phyloP scores from a whole-genome alignment of 1,140 invertebrate genomes.

The Caligus rogercresseyi region DNA sequence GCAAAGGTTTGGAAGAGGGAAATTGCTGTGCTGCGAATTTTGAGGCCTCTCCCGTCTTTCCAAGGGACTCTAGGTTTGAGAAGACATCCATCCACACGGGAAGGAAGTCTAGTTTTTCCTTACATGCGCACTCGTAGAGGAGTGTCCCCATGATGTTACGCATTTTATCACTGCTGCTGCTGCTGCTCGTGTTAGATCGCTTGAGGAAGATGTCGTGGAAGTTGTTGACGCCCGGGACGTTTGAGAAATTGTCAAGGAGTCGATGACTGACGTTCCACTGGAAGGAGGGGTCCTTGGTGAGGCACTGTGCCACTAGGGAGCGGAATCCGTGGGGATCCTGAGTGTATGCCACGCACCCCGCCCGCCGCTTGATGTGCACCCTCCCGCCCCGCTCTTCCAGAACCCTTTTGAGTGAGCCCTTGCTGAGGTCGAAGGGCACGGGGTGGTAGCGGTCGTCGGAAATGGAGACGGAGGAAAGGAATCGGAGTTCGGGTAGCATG shows the following conservation, averaged over 20 bases:
- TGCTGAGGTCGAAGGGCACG: constrained; percentile 52
- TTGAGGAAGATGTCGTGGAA: constrained; percentile 43
- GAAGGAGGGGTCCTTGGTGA: constrained; percentile 55
- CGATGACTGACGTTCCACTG: constrained; percentile 39
- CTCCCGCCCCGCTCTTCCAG: constrained; percentile 48
- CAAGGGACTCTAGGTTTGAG: not conserved
- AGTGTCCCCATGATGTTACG: constrained; percentile 50
- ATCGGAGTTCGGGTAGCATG: constrained; percentile 60
- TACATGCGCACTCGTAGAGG: constrained; percentile 65
- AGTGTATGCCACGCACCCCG: constrained; percentile 65
- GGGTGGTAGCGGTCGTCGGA: constrained; percentile 72
- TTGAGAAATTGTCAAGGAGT: constrained; percentile 35
- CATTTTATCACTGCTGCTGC: constrained; percentile 33
- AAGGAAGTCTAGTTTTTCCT: constrained; percentile 60
- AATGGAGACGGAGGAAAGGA: constrained; percentile 50
- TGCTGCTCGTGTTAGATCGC: constrained; percentile 23
- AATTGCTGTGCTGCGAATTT: not conserved
- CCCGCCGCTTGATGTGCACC: constrained; percentile 67
- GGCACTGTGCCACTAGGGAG: constrained; percentile 56
- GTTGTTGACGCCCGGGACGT: constrained; percentile 35
- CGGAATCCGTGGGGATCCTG: constrained; percentile 72
- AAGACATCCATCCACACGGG: constrained; percentile 41
- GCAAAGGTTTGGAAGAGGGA: not conserved
- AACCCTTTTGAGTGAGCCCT: constrained; percentile 36
- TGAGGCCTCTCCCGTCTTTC: not conserved